These are phyloP conservation scores for Drosophila hamatofila DNA, from an alignment of 2,888 invertebrate species.

Conservation along the genomic window DNA sequence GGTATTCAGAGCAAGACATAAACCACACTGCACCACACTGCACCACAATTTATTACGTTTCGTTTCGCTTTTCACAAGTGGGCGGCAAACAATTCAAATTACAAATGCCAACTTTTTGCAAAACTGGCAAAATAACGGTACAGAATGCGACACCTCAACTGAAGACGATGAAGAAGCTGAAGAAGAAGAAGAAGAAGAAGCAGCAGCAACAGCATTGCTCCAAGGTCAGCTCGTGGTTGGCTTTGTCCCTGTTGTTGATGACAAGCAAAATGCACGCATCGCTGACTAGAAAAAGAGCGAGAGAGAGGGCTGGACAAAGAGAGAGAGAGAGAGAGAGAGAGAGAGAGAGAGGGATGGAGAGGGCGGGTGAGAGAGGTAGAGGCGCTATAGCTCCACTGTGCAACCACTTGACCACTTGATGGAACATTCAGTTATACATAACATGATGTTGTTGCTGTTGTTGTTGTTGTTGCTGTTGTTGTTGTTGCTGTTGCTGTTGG, in stretches of 20 bases:
- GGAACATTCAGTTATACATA: constrained; percentile 42
- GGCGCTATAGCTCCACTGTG: constrained; percentile 6
- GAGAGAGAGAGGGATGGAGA: not conserved
- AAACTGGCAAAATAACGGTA: constrained; percentile 46
- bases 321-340: not conserved
- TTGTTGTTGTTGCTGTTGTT: constrained; percentile 17
- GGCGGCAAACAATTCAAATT: constrained; percentile 16
- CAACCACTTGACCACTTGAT: constrained; percentile 42
- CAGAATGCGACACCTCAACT: constrained; percentile 49
- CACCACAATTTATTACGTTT: constrained; percentile 26
- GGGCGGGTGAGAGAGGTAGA: not conserved
- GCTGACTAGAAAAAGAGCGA: constrained; percentile 33
- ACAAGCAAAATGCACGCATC: constrained; percentile 76
- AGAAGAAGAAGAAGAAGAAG: not conserved
- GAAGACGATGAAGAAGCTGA: not conserved
- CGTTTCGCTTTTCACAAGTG: constrained; percentile 26
- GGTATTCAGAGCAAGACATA: constrained; percentile 83
- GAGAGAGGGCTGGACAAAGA: not conserved
- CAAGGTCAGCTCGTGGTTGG: constrained; percentile 43
- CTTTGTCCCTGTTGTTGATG: constrained; percentile 38
- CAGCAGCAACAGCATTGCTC: constrained; percentile 12
- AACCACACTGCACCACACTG: constrained; percentile 53
- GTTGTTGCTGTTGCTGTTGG: constrained; percentile 51
- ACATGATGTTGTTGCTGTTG: constrained; percentile 26
- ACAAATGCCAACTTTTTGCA: constrained; percentile 4